Evolutionary conservation across 2,888 invertebrate genomes (phyloP), one percentile per base, ranked within the genome.

Genomic region (Salticus scenicus): DNA sequence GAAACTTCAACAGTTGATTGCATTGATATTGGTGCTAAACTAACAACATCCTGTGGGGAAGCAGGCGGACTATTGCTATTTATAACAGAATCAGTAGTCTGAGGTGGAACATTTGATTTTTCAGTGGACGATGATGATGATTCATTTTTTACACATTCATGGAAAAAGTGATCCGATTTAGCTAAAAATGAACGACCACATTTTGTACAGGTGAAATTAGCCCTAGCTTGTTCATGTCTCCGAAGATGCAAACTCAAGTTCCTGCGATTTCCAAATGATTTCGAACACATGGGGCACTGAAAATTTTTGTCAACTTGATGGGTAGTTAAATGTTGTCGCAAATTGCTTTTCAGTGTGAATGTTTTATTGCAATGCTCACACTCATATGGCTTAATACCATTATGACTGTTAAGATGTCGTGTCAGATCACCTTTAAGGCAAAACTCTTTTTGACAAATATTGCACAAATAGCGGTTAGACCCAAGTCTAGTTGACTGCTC

Each of bases 371-470:
- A 88, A 7, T 87, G 80, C 57, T 88, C 79, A 66, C 88, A 88
- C 12, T 74, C 83, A 41, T 86, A 88, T n/a, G 88, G 88, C 75
- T 88, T 88, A 1, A 81, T 73, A 14, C 87, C 88, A 66, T 86
- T 87, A 41, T 88, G 88, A 63, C 86, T 87, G 37, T 82, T 87
- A 33, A 87, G 71, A n/a, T 88, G 88, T 17, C 88, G 63, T 1
- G 83, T 86, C 24, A 88, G 41, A 30, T 88, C 88, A 17, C 81
- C 87, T 47, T 87, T 87, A 4, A 87, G 73, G n/a, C 73, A 77
- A 37, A 87, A 87, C 42, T 82, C 87, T n/a, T 87, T 87, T 14
- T 78, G 72, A 47, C 87, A 87, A 8, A 82, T 71, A 69, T 87
- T 87, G 78, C 87, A 87, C 74, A 87, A 24, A 24, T 87, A 82